Conservation (phyloP, 2,797 vertebrate species). For the Falco cherrug region DNA sequence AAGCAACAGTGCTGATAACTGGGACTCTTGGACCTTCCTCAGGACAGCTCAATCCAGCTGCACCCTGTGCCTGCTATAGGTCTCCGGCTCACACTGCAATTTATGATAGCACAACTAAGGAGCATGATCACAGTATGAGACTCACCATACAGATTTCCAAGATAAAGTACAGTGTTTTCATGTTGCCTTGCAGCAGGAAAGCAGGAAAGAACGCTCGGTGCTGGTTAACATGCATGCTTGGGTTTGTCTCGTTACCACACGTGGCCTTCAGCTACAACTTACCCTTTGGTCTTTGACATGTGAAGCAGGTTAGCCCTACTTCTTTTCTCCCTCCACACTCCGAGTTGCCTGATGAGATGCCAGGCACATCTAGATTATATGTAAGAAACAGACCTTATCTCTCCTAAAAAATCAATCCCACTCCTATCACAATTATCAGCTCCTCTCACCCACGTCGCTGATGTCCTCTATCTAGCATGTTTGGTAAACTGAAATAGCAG, state of each 20-base stretch:
- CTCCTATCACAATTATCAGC: neutral
- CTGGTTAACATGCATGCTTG: neutral
- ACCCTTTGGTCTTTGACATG: neutral
- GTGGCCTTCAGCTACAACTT: neutral
- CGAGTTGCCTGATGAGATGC: neutral
- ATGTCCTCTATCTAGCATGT: neutral
- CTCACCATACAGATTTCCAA: accelerated
- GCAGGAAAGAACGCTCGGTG: neutral
- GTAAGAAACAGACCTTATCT: neutral
- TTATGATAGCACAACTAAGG: neutral
- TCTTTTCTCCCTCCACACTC: neutral
- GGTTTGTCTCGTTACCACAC: neutral
- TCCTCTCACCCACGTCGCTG: neutral
- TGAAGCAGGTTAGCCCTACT: neutral
- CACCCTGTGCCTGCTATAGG: neutral
- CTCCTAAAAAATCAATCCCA: neutral
- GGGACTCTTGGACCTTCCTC: neutral
- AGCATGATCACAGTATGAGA: neutral
- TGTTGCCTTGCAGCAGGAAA: neutral
- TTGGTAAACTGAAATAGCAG: neutral
- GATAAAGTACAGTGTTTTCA: neutral
- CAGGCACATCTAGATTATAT: neutral
- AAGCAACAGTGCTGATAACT: neutral
- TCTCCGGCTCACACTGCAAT: neutral
- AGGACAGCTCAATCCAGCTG: neutral